These are phyloP conservation scores for Ellobium chinense DNA, from an alignment of 2,888 invertebrate genomes.

Conservation along the genomic window DNA sequence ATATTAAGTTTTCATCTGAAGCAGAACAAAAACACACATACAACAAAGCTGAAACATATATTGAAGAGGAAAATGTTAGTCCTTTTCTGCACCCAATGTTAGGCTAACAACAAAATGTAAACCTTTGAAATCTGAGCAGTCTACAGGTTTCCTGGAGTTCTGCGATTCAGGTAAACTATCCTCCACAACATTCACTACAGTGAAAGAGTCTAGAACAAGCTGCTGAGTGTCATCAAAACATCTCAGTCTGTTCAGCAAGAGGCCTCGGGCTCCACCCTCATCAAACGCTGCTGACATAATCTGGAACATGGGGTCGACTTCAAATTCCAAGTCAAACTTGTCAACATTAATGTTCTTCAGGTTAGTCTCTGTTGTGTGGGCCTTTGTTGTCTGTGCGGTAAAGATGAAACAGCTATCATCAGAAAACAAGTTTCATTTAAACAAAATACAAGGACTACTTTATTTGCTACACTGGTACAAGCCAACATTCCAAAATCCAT, in stretches of 20 bases:
- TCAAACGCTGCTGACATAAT: constrained; percentile 79
- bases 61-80: background rate
- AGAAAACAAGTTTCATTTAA: too few relatives aligned
- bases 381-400: constrained; percentile 21
- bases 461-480: too few relatives aligned
- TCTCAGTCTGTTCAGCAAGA: constrained; percentile 75
- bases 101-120: background rate
- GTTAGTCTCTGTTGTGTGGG: constrained; percentile 78
- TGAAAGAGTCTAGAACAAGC: constrained; percentile 76
- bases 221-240: constrained; percentile 75
- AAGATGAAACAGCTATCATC: background rate
- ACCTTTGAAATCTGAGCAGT: constrained; percentile 67
- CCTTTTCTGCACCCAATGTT: background rate
- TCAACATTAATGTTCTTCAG: constrained; percentile 77
- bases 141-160: constrained; percentile 50
- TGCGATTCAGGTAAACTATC: constrained; percentile 48
- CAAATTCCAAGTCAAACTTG: constrained; percentile 78
- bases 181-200: constrained; percentile 61
- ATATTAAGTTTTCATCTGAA: too few relatives aligned
- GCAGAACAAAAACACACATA: too few relatives aligned
- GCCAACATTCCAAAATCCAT: too few relatives aligned
- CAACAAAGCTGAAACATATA: too few relatives aligned
- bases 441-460: too few relatives aligned
- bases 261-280: constrained; percentile 78
- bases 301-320: constrained; percentile 80